Evolutionary conservation across 2,797 vertebrate species (phyloP).

Genomic region (Apodemus agrarius): DNA sequence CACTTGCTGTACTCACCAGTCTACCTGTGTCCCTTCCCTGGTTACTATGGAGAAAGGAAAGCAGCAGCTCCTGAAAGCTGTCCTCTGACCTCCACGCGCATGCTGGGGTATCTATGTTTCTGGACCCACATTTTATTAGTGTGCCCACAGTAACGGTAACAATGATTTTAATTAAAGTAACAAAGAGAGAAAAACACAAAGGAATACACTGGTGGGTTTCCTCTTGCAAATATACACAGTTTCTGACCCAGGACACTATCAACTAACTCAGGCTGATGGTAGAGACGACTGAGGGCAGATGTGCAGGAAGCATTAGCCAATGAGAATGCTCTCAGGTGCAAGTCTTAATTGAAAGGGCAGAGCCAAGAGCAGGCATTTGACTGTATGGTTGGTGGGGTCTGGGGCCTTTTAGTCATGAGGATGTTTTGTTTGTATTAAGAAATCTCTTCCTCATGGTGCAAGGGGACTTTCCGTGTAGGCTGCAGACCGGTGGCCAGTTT

Average conservation of each 20-base stretch:
- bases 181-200: background rate
- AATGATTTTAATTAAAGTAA: background rate
- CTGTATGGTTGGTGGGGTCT: background rate
- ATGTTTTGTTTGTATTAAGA: background rate
- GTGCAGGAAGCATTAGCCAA: background rate
- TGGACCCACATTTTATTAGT: background rate
- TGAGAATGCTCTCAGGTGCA: background rate
- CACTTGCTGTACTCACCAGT: no score
- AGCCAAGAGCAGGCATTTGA: background rate
- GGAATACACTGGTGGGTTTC: background rate
- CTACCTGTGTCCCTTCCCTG: no score
- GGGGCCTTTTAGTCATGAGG: background rate
- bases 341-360: background rate
- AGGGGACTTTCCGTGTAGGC: background rate
- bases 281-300: background rate
- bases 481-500: background rate
- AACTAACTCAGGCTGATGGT: background rate
- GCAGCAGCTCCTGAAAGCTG: background rate
- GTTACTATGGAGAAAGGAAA: background rate
- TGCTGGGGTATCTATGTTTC: background rate
- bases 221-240: background rate
- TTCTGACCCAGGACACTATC: constrained; percentile 1
- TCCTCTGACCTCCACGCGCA: background rate
- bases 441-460: background rate
- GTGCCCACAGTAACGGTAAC: background rate